Conservation (phyloP, 2,113 vertebrate species). For the Ictalurus furcatus region DNA sequence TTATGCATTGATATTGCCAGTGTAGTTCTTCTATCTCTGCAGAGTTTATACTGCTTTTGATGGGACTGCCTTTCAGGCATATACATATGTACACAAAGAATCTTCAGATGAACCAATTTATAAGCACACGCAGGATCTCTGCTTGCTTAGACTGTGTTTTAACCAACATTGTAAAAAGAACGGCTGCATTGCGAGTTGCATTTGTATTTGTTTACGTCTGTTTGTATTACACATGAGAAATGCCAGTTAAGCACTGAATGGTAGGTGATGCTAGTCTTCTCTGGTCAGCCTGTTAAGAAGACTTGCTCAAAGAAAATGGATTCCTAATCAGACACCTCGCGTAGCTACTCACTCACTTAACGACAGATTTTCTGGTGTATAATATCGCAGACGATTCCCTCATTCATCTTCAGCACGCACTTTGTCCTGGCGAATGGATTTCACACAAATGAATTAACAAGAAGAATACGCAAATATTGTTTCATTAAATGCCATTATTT, state of each 20-base stretch:
- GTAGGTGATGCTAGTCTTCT: not conserved
- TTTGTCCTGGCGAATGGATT: not conserved
- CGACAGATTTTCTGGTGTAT: not conserved
- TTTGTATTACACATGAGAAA: not conserved
- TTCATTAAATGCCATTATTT: not conserved
- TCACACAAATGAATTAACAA: not conserved
- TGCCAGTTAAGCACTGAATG: not conserved
- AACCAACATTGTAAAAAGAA: not conserved
- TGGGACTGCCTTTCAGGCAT: not conserved
- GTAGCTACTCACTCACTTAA: not conserved
- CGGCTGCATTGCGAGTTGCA: not conserved
- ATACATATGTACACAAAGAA: not conserved
- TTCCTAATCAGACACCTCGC: not conserved
- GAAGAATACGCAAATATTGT: not conserved
- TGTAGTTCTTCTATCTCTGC: not conserved
- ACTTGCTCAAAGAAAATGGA: not conserved
- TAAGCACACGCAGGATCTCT: not conserved
- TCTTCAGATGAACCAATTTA: not conserved
- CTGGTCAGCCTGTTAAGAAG: not conserved
- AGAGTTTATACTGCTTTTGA: not conserved
- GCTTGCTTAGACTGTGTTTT: not conserved
- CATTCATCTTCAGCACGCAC: not conserved
- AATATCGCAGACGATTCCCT: not conserved
- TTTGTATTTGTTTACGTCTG: not conserved
- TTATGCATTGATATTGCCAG: conserved; percentile 26